phyloP scores from a whole-genome alignment of 2,113 vertebrate genomes.

The Emydocephalus ijimae region DNA sequence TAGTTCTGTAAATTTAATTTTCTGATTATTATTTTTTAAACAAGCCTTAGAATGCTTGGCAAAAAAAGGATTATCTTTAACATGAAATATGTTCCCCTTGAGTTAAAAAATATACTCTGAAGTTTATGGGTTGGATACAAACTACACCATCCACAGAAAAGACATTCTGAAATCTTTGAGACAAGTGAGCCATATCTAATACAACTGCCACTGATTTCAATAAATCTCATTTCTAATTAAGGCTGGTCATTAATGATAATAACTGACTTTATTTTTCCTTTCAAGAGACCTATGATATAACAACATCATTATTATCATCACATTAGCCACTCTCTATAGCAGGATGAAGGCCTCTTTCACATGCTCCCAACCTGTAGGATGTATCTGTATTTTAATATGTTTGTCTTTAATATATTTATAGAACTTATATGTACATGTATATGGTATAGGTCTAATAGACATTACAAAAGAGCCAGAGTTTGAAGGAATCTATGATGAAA shows the following conservation, averaged over 20 bases:
- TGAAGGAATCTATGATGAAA: slow-evolving; percentile 65
- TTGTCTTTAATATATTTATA: neutral
- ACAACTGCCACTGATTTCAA: neutral
- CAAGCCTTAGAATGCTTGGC: neutral
- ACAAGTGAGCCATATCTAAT: neutral
- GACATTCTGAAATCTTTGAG: neutral
- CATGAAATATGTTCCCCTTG: neutral
- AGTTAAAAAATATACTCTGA: neutral
- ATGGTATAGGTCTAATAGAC: slow-evolving; percentile 62
- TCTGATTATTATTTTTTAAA: neutral
- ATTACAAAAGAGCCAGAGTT: slow-evolving; percentile 69
- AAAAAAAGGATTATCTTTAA: neutral
- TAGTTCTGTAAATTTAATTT: neutral
- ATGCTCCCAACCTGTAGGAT: neutral
- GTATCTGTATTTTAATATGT: neutral
- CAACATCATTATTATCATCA: neutral
- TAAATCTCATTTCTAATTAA: neutral
- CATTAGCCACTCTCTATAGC: neutral
- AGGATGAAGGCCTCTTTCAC: neutral
- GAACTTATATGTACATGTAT: slow-evolving; percentile 15
- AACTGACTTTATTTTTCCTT: slow-evolving; percentile 2
- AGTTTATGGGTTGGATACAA: neutral
- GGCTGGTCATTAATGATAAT: neutral
- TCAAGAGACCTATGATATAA: neutral
- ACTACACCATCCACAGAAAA: neutral